Base-by-base conservation (phyloP, 2,888 invertebrate genomes). In the Leucoma salicis region DNA sequence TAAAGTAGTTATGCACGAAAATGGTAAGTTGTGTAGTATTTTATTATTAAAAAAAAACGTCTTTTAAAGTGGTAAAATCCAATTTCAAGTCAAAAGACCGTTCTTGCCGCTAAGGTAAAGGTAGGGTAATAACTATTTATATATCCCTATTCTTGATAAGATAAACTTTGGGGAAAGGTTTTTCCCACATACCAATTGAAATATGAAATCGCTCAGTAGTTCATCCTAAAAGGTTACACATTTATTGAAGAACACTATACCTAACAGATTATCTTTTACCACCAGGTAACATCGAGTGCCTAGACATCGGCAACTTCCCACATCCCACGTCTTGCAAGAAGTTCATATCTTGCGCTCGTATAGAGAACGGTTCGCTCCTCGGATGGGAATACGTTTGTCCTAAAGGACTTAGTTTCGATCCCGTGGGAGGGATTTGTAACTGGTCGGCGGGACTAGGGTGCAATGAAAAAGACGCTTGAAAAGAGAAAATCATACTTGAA, bases 301-400 rank as follows among this genome's bases (percentile, higher is more conserved):
- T 96, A 43, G 97, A 97, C 77, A 94, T 95, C 61, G 97, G 97
- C 27, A 97, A 95, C 77, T 97, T 97, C 83, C 95, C 97, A 0
- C 97, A 97, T 86, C 97, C 97, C 1, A 91, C 93, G 11, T 96
- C 96, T 0, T 97, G 97, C 78, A 95, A 94, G 80, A 96, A 96
- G 81, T 97, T 97, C 78, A 96, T 97, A 63, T 96, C 95, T 13
- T 97, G 97, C 79, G 96, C 97, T 0, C 76, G 85, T 31, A 80
- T 95, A 90, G 95, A 96, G 56, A 94, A 92, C 66, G 94, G 94
- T 10, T 92, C 92, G 11, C 92, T 96, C 1, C 83, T 95, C 0
- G 96, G 96, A 6, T 97, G 96, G 93, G 96, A 96, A 65, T 97
- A 97, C 82, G 94, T 95, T 10, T 97, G 97, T 71, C 97, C 97